A percentile compares a stretch with the other conserved stretches of the same genome.
Conservation (phyloP, 1,140 invertebrate genomes). For the Xylocopa sonorina region DNA sequence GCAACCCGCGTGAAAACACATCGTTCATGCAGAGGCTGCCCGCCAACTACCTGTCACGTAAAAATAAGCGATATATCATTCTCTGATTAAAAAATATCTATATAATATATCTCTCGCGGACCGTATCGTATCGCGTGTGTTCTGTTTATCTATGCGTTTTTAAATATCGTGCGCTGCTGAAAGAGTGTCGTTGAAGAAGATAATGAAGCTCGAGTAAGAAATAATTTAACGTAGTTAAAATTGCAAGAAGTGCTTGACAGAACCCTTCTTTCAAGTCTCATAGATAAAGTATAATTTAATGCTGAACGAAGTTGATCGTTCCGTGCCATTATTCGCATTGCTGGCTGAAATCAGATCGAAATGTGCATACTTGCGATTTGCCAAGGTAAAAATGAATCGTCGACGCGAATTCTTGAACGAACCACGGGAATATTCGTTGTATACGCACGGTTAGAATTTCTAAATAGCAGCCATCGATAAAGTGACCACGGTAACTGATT, state of each 20-base stretch:
- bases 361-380: too few species aligned
- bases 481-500: slow-evolving; percentile 49
- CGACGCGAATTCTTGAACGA: background rate
- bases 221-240: too few species aligned
- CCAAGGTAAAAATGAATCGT: too few species aligned
- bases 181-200: too few species aligned
- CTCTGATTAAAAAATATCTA: slow-evolving; percentile 5
- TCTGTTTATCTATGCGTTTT: background rate
- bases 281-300: too few species aligned
- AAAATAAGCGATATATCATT: slow-evolving; percentile 8
- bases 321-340: too few species aligned
- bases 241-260: too few species aligned
- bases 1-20: background rate
- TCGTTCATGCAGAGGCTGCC: background rate
- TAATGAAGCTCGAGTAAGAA: too few species aligned
- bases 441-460: slow-evolving; percentile 27
- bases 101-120: background rate
- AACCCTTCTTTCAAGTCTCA: too few species aligned
- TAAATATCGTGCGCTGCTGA: background rate
- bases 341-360: too few species aligned
- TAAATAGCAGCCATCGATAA: slow-evolving; percentile 34
- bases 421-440: background rate
- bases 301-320: too few species aligned
- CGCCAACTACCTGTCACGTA: background rate
- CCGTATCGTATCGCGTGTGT: background rate